Evolutionary conservation across 2,888 invertebrate species (phyloP), one percentile per base, ranked within the genome.

Genomic region (Oxyteleia sp.): DNA sequence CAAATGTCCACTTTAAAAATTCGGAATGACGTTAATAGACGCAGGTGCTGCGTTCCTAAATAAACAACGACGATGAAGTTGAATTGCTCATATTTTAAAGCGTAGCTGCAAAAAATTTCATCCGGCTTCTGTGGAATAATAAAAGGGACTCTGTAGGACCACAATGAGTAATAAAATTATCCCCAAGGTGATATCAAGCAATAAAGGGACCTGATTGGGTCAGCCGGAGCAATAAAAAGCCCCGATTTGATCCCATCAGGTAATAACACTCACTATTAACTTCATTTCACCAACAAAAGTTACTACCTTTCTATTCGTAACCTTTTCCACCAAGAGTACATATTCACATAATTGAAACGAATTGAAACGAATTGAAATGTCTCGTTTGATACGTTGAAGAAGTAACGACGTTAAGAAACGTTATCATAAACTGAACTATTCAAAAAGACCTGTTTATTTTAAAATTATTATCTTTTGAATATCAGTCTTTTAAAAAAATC

Each of bases 81-180:
- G 26, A 29, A 53, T 68, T 18, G 45, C 61, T 69, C 76, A 29
- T 78, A 78, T 64, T 78, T 78, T 18, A 76, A 49, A 49, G 11
- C 61, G 43, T 38, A 13, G 55, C 15, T 1, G 32, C 71, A 79
- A 80, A 57, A 72, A 80, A 53, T n/a, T 57, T 47, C 66, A 49
- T 71, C 23, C 11, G 55, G 49, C 51, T 71, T 49, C 72, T 51
- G 38, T 41, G n/a, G 45, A 55, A 64, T 72, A 49, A 80, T 55
- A 63, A 72, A 71, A 80, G 41, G 51, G 57, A 35, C 59, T 11
- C 35, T 45, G 32, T 35, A 13, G 66, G 18, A 64, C 79, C 71
- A 66, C 79, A 71, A 79, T 79, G 79, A 71, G 64, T 51, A 71
- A 79, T 79, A 79, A 79, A 79, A 79, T 71, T 79, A 79, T 79